Evolutionary conservation across 2,888 invertebrate species (phyloP), one percentile per base, ranked within the genome.

Genomic region (Linnaemya tessellans): DNA sequence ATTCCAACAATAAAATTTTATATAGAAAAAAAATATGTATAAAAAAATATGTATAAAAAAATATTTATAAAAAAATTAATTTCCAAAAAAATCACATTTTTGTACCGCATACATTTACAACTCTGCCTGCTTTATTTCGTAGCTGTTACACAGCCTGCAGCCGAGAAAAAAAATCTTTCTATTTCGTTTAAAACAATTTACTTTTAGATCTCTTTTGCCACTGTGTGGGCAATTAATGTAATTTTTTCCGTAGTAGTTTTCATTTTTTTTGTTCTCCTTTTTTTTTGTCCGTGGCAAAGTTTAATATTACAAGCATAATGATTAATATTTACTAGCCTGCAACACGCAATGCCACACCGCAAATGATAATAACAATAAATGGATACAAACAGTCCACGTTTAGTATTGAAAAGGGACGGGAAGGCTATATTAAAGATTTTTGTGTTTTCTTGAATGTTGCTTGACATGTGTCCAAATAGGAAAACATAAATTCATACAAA

Each of bases 211-310:
- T 74, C 11, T 20, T 20, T 35, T 82, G 79, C 85, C 85, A 79
- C 82, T 79, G 81, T 85, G 81, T 79, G 81, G 84, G 85, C 85
- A 85, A 82, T 85, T 82, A 85, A 82, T 79, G 79, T 65, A 78
- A 81, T 74, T 81, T 64, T 79, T 22, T 30, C 20, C 18, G 2
- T 30, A 2, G 2, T 30, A 30, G 2, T 30, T 30, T 30, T 30
- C 30, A 30, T 30, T 74, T 81, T 64, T 79, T n/a, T 30, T 35
- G 30, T 30, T 15, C 43, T n/a, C 22, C 5, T 3, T 65, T 30
- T 13, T 18, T 1, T 1, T 35, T 71, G 70, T 70, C 13, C 70
- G 58, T 49, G 20, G 13, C 58, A 54, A 71, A 71, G 35, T 81
- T 74, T 68, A 80, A 58, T 58, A 41, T 56, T 58, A 38, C 65